Evolutionary conservation across 1,140 invertebrate species (phyloP), one percentile per base, ranked within the genome.

Genomic region (Heliconius congener): DNA sequence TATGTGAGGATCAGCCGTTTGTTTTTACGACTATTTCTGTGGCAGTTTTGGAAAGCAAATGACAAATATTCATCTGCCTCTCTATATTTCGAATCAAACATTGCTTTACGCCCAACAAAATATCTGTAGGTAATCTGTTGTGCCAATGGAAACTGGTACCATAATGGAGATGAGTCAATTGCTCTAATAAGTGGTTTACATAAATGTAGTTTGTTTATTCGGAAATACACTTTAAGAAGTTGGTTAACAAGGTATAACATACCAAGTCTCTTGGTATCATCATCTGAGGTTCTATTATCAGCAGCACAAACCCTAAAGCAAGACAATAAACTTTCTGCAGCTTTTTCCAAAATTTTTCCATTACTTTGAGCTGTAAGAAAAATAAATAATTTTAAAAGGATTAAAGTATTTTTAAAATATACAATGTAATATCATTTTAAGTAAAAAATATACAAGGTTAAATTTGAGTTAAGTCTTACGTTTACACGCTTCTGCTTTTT

Each of bases 11-110:
- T 99, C 23, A 99, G 95, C 81, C 98, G 95, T 93, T 99, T 99
- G 91, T 99, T 99, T 91, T 97, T 98, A 73, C 95, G 95, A 79
- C 97, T 98, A n/a, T 95, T 94, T 83, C 95, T 96, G 82, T 99
- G 98, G 88, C 99, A 99, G 87, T 97, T 96, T 93, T 98, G 96
- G 95, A 99, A 99, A 0, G 99, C 98, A 95, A 97, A 99, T 3
- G 97, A 97, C 8, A 99, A 95, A 90, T 97, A 98, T 90, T 99
- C 97, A 91, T 99, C 98, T 79, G 99, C 99, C 73, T 96, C 95
- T 93, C 97, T 97, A 89, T 99, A 99, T 90, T 99, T 98, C 82
- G 98, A 99, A 93, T 99, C 99, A 94, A 99, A 99, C 98, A 99
- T 99, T 3, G 98, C 97, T 93, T 99, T 99, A 8, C 99, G 95